These are phyloP conservation scores for Heliconius sara DNA, from an alignment of 2,888 invertebrate genomes.

Conservation along the genomic window DNA sequence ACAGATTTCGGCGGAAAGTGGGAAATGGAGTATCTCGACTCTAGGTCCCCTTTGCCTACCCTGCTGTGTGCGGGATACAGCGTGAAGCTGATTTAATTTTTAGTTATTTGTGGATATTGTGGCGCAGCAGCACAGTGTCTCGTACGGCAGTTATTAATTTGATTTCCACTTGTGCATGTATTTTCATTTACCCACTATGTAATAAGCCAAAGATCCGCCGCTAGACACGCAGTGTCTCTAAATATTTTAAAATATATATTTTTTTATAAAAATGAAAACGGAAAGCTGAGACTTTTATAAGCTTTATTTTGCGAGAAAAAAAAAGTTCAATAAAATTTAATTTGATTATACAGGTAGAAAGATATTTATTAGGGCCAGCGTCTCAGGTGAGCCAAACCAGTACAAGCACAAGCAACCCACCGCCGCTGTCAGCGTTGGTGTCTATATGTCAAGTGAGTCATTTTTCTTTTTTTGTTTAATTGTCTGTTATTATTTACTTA, in stretches of 20 bases:
- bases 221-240: neutral
- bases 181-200: neutral
- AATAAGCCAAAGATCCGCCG: neutral
- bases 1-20: no score
- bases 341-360: conserved; percentile 65
- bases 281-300: neutral
- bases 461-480: neutral
- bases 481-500: neutral
- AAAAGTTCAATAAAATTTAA: neutral
- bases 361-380: conserved; percentile 77
- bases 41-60: no score
- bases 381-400: conserved; percentile 66
- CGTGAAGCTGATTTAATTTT: no score
- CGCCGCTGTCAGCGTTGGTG: conserved; percentile 73
- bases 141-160: neutral
- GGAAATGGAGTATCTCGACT: no score
- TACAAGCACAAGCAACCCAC: conserved; percentile 62
- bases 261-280: neutral
- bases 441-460: conserved; percentile 76
- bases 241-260: neutral
- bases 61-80: no score
- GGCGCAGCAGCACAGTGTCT: neutral
- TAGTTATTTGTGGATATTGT: no score
- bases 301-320: no score
- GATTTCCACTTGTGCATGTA: neutral